Evolutionary conservation across 1,140 invertebrate genomes (phyloP).

Genomic region (Coptotermes formosanus): DNA sequence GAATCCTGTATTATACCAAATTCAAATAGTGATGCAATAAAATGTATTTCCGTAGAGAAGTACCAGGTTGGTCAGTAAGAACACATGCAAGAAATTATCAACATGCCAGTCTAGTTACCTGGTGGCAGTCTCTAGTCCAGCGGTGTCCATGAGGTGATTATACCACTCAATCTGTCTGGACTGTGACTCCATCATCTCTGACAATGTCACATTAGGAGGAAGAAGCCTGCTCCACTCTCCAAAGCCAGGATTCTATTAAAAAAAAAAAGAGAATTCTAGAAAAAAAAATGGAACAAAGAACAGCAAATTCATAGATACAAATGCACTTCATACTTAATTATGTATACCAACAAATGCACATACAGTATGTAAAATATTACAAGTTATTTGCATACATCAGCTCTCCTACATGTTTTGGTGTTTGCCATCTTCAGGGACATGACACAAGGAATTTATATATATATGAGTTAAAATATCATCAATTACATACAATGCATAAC

Average conservation of each 20-base stretch:
- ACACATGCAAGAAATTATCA: too few relatives aligned
- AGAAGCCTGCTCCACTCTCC: slow-evolving; percentile 40
- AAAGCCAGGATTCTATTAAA: not conserved
- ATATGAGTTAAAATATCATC: too few relatives aligned
- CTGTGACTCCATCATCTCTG: slow-evolving; percentile 44
- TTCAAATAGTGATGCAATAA: too few relatives aligned
- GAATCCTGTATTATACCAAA: too few relatives aligned
- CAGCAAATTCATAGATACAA: not conserved
- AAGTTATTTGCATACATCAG: too few relatives aligned
- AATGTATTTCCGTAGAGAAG: too few relatives aligned
- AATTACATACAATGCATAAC: too few relatives aligned
- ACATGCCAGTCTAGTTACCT: slow-evolving; percentile 39
- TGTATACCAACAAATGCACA: too few relatives aligned
- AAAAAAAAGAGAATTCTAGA: not conserved
- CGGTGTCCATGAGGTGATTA: slow-evolving; percentile 47
- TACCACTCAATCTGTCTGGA: slow-evolving; percentile 46
- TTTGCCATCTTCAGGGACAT: too few relatives aligned
- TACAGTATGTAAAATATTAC: not conserved
- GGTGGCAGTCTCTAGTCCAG: slow-evolving; percentile 44
- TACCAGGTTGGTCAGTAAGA: too few relatives aligned
- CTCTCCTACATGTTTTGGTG: too few relatives aligned
- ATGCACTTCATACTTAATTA: not conserved
- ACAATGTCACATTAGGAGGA: slow-evolving; percentile 44
- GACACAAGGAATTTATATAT: too few relatives aligned
- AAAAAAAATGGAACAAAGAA: not conserved